phyloP scores from a whole-genome alignment of 92 coral and sea anemone species.

The Zoanthus sansibaricus region DNA sequence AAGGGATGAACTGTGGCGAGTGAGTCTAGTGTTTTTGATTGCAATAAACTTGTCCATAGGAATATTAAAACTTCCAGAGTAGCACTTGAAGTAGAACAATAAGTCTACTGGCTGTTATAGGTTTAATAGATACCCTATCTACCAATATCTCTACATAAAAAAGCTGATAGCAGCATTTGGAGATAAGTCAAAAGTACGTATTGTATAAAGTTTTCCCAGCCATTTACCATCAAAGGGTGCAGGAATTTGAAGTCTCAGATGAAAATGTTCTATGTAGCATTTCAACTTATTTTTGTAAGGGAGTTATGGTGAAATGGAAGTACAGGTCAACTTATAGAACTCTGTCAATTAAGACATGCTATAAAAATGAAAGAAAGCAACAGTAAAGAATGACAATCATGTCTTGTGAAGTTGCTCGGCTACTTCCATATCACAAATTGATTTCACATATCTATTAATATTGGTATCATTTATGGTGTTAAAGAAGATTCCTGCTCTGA shows the following conservation, averaged over 20 bases:
- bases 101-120: conserved; percentile 47
- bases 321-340: conserved; percentile 58
- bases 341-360: conserved; percentile 58
- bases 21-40: no score
- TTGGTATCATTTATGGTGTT: conserved; percentile 64
- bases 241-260: conserved; percentile 63
- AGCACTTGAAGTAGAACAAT: no score
- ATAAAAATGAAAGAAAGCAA: conserved; percentile 51
- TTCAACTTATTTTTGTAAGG: conserved; percentile 58
- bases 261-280: conserved; percentile 56
- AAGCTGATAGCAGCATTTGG: conserved; percentile 52
- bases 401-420: conserved; percentile 56
- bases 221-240: conserved; percentile 45
- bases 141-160: conserved; percentile 51
- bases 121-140: conserved; percentile 42
- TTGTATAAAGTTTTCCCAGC: conserved; percentile 47
- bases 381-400: conserved; percentile 45
- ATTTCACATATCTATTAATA: conserved; percentile 48
- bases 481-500: conserved; percentile 59
- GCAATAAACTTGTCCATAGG: no score
- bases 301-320: conserved; percentile 70
- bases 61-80: no score
- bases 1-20: no score
- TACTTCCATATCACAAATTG: conserved; percentile 72
- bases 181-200: conserved; percentile 11